Evolutionary conservation across 2,797 vertebrate genomes (phyloP), one percentile per base, ranked within the genome.

Genomic region (Molossus molossus): DNA sequence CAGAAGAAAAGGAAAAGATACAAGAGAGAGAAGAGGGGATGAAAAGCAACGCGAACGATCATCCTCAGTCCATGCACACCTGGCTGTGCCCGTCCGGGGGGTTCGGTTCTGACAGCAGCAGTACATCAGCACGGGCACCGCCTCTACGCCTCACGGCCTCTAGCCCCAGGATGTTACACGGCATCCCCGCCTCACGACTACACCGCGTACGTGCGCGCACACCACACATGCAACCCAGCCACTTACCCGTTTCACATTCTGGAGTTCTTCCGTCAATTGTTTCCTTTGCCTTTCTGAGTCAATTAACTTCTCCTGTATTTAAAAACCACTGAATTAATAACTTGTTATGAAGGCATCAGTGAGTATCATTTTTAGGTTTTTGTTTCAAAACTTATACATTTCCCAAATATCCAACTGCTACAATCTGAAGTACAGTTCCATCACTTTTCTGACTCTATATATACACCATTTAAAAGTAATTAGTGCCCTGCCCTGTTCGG

Each of bases 201-300:
- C 9, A 58, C 9, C 4, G 57, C 12, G 17, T 13, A 37, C 15
- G 10, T 33, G 73, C n/a, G 75, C 18, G 23, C 12, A 73, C 11
- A 62, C 5, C 14, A 82, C 9, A 45, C 12, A 14, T 13, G 72
- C 25, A 69, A 64, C 4, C 25, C 6, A 70, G 13, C 25, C 75
- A 95, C 98, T 97, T 98, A 99, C 99, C 98, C 99, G 99, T 96
- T 98, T 99, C 87, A 99, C 98, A 77, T 80, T 98, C 95, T 98
- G 98, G 23, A 99, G 98, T 96, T 99, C 99, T 92, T 99, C 99
- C 95, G 98, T 98, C 97, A 99, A 97, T 65, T 99, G 98, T 17
- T 98, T 98, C 97, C 99, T 99, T 83, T 98, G 97, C 79, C 95
- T 98, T 97, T 99, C 98, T 58, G 99, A 99, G 97, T 99, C 98